Percentiles rank a stretch among this genome's conserved stretches.
These are phyloP conservation scores for Aramus guarauna DNA, from an alignment of 2,113 vertebrate species.

Conservation along the genomic window DNA sequence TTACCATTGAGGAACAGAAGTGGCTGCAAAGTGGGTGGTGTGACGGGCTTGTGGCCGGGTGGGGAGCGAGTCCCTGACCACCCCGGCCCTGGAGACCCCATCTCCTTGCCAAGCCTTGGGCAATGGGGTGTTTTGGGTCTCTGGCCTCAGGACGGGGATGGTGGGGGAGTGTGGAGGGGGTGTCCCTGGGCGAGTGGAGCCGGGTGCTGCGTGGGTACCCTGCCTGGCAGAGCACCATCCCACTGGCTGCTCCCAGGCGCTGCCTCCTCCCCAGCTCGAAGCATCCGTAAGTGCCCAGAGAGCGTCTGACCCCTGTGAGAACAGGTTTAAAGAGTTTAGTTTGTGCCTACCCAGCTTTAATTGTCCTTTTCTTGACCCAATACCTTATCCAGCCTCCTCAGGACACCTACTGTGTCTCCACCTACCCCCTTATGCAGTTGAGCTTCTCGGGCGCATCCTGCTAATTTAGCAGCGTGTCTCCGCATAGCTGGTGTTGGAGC, in stretches of 20 bases:
- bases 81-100: background rate
- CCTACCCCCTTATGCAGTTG: background rate
- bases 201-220: background rate
- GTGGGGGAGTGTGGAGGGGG: background rate
- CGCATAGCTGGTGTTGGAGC: background rate
- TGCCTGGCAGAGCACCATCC: background rate
- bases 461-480: background rate
- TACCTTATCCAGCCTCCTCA: background rate
- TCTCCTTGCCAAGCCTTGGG: background rate
- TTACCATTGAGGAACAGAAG: background rate
- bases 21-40: accelerated
- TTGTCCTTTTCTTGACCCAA: background rate
- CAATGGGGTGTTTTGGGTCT: background rate
- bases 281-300: background rate
- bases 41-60: background rate
- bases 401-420: background rate
- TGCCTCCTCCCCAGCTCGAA: background rate
- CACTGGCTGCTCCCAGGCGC: background rate
- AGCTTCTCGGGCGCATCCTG: background rate
- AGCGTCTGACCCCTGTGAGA: accelerated
- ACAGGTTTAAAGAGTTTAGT: background rate
- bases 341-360: background rate
- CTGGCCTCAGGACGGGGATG: background rate
- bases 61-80: background rate
- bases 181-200: background rate